A percentile compares a stretch with the other conserved stretches of the same genome.
phyloP scores from a whole-genome alignment of 2,888 invertebrate species.

The Andrena fulva region DNA sequence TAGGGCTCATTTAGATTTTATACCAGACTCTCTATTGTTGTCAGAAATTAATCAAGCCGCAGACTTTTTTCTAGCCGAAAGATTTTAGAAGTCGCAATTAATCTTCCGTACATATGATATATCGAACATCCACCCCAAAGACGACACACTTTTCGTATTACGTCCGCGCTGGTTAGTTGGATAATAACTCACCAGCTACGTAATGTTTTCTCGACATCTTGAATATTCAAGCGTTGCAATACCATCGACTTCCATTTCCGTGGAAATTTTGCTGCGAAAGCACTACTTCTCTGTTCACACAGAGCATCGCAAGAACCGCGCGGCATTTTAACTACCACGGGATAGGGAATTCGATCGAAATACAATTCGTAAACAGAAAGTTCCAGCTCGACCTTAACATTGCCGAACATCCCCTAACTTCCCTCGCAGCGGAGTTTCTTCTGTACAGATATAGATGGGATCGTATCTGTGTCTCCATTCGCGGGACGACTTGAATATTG shows the following conservation, averaged over 20 bases:
- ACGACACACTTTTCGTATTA: background rate
- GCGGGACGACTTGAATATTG: background rate
- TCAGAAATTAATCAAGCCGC: background rate
- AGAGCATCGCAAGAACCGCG: background rate
- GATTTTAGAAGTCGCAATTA: background rate
- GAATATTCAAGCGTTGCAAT: background rate
- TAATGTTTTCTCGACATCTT: background rate
- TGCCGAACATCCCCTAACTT: conserved; percentile 34
- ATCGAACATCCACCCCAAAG: no score
- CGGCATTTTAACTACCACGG: background rate
- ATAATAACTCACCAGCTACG: background rate
- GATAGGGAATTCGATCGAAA: conserved; percentile 18
- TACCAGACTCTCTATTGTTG: background rate
- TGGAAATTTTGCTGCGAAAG: background rate
- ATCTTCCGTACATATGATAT: background rate
- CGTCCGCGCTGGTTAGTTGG: background rate
- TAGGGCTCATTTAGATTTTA: no score
- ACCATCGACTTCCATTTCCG: background rate
- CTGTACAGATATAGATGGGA: background rate
- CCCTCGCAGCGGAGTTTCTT: conserved; percentile 2
- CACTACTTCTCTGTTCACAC: background rate
- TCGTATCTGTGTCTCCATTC: background rate
- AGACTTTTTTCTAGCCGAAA: background rate
- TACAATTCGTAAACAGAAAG: conserved; percentile 52
- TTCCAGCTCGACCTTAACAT: conserved; percentile 60